phyloP scores from a whole-genome alignment of 2,797 vertebrate species.

The Gila robusta region DNA sequence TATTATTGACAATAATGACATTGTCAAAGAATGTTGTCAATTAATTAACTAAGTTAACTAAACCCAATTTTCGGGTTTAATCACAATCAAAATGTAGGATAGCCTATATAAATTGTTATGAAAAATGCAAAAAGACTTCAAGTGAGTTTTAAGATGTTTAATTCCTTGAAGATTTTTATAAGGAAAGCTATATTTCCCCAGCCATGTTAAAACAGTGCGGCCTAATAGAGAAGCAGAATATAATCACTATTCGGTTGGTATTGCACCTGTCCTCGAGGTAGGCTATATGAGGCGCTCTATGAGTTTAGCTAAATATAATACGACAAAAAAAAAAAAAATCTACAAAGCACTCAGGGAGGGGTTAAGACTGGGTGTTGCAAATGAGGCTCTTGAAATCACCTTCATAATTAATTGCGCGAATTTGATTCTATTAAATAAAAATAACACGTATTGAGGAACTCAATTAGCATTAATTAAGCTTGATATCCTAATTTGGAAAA shows the following conservation, averaged over 20 bases:
- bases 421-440: conserved; percentile 99
- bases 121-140: conserved; percentile 17
- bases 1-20: background rate
- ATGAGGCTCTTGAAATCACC: conserved; percentile 97
- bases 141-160: background rate
- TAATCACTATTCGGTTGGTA: conserved; percentile 53
- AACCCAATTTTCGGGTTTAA: conserved; percentile 38
- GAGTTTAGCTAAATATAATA: conserved; percentile 62
- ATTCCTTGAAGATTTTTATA: conserved; percentile 7
- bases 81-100: conserved; percentile 10
- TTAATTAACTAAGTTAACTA: conserved; percentile 43
- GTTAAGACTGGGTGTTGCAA: conserved; percentile 81
- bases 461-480: conserved; percentile 99
- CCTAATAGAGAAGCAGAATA: conserved; percentile 46
- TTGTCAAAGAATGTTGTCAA: background rate
- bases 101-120: conserved; percentile 32
- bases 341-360: conserved; percentile 62
- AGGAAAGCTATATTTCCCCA: background rate
- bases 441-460: conserved; percentile 99
- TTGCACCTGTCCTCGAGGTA: conserved; percentile 57
- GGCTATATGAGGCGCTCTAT: conserved; percentile 40
- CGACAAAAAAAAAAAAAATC: conserved; percentile 66
- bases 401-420: conserved; percentile 99
- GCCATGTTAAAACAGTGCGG: conserved; percentile 28
- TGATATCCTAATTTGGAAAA: conserved; percentile 99